These are phyloP conservation scores for Synaphobranchus kaupii DNA, from an alignment of 2,797 vertebrate species.

Conservation along the genomic window DNA sequence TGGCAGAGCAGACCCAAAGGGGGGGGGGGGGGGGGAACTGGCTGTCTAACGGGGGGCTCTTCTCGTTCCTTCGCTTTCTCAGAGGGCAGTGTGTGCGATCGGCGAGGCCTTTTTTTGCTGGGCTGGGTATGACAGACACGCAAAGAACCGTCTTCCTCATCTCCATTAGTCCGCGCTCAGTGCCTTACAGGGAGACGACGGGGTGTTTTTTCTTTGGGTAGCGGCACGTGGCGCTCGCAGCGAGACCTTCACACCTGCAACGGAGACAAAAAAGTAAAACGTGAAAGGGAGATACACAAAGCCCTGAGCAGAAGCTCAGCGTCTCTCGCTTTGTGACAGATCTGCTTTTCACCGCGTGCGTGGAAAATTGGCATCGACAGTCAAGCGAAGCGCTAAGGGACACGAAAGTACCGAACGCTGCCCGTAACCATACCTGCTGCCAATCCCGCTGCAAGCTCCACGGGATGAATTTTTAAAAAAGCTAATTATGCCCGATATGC, in stretches of 20 bases:
- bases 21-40: slow-evolving; percentile 28
- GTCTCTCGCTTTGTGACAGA: not conserved
- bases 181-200: not conserved
- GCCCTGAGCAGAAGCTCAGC: not conserved
- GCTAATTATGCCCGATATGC: not conserved
- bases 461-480: not conserved
- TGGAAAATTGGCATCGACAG: not conserved
- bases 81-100: not conserved
- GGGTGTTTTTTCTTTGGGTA: not conserved
- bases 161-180: slow-evolving; percentile 22
- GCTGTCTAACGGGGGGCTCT: not conserved
- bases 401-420: not conserved
- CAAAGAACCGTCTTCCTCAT: slow-evolving; percentile 1
- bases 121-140: not conserved
- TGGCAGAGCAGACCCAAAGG: slow-evolving; percentile 38
- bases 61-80: not conserved
- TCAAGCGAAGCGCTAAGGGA: not conserved
- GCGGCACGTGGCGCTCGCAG: not conserved
- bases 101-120: not conserved
- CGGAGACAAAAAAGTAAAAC: slow-evolving; percentile 6
- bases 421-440: not conserved
- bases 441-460: not conserved
- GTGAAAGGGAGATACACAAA: not conserved
- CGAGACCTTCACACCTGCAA: slow-evolving; percentile 20
- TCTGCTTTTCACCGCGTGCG: not conserved